Conservation (phyloP, 2,113 vertebrate species). For the Eulemur macaco region DNA sequence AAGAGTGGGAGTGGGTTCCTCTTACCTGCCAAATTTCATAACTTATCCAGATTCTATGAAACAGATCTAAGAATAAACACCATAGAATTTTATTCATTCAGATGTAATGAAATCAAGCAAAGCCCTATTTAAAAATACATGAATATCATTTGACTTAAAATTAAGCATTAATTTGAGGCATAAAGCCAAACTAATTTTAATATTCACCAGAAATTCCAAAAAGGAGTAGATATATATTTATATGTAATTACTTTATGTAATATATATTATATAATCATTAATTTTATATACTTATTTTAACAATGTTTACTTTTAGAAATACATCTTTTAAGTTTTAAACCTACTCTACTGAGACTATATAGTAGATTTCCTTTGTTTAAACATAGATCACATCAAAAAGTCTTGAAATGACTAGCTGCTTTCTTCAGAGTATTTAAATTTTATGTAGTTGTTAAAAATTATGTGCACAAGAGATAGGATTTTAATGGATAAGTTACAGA, state of each 20-base stretch:
- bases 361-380: background rate
- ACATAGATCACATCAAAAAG: background rate
- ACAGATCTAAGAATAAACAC: background rate
- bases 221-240: background rate
- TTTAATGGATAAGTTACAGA: conserved; percentile 54
- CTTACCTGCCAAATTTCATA: background rate
- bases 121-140: background rate
- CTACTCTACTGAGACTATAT: background rate
- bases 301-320: background rate
- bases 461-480: background rate
- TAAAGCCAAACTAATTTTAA: conserved; percentile 7
- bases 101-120: conserved; percentile 27
- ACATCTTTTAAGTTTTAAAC: background rate
- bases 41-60: background rate
- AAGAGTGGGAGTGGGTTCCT: background rate
- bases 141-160: conserved; percentile 5
- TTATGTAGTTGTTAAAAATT: conserved; percentile 64
- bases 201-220: background rate
- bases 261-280: background rate
- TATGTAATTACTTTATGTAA: background rate
- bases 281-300: background rate
- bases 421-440: conserved; percentile 31
- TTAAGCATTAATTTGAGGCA: conserved; percentile 1
- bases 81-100: conserved; percentile 1
- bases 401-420: background rate